These are phyloP conservation scores for Limosa lapponica DNA, from an alignment of 2,797 vertebrate genomes.

Conservation along the genomic window DNA sequence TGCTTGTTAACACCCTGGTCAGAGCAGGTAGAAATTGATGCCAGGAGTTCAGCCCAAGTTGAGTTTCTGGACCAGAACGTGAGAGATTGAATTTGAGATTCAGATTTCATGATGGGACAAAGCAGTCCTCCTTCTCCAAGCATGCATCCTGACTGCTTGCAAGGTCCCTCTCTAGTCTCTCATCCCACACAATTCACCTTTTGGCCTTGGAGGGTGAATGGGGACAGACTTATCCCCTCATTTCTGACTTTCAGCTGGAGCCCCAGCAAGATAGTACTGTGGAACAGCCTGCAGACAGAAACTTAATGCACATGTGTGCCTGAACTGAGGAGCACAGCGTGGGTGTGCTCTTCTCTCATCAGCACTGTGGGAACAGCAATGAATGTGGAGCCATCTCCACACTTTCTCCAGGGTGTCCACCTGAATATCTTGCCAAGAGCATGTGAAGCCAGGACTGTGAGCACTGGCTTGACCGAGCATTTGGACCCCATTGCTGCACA, in stretches of 20 bases:
- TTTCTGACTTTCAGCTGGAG: neutral
- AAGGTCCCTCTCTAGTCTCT: neutral
- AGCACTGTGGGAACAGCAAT: neutral
- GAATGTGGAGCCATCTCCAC: neutral
- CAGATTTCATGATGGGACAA: neutral
- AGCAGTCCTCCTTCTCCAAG: neutral
- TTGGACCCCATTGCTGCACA: fast-evolving
- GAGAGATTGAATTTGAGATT: neutral
- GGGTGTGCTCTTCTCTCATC: neutral
- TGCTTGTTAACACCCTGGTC: neutral
- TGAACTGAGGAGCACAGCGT: neutral
- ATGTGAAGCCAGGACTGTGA: neutral
- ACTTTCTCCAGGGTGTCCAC: neutral
- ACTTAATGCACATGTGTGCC: fast-evolving
- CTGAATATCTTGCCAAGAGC: neutral
- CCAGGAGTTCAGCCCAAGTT: neutral
- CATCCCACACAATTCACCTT: neutral
- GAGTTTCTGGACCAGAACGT: neutral
- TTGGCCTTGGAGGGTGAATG: neutral
- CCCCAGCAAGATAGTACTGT: neutral
- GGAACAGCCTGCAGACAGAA: neutral
- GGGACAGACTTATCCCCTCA: fast-evolving
- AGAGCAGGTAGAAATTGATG: neutral
- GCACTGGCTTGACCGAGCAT: fast-evolving
- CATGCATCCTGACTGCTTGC: fast-evolving